Conservation (phyloP, 2,113 vertebrate species). For the Mus pahari region DNA sequence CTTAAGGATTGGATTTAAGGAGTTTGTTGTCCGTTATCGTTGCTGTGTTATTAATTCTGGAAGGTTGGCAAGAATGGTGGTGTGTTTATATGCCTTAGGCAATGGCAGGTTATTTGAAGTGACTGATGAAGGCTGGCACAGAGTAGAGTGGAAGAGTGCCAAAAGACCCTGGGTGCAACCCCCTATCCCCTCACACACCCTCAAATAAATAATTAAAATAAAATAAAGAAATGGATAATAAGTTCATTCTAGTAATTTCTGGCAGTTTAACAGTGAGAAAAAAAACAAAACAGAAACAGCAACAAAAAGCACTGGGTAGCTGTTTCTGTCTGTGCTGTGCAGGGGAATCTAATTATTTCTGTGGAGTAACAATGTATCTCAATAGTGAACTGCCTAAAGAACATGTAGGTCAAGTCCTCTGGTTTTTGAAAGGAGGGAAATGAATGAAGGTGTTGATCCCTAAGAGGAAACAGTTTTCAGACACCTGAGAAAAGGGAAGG, state of each 20-base stretch:
- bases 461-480: not conserved
- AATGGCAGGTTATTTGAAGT: conserved; percentile 37
- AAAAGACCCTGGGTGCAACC: not conserved
- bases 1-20: not conserved
- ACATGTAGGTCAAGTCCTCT: not conserved
- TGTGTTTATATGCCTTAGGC: not conserved
- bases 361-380: not conserved
- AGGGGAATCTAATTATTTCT: not conserved
- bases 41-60: not conserved
- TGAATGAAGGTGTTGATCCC: not conserved
- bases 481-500: not conserved
- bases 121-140: not conserved
- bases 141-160: not conserved
- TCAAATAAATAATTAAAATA: too few species aligned
- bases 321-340: not conserved
- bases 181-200: not conserved
- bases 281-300: not conserved
- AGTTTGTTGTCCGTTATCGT: not conserved
- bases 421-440: not conserved
- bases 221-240: not conserved
- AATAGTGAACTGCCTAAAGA: not conserved
- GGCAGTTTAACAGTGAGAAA: not conserved
- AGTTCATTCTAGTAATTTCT: not conserved
- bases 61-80: not conserved
- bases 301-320: not conserved